A percentile compares a stretch with the other conserved stretches of the same genome.
These are phyloP conservation scores for Hippocampus barbouri DNA, from an alignment of 2,113 vertebrate genomes.

Conservation along the genomic window DNA sequence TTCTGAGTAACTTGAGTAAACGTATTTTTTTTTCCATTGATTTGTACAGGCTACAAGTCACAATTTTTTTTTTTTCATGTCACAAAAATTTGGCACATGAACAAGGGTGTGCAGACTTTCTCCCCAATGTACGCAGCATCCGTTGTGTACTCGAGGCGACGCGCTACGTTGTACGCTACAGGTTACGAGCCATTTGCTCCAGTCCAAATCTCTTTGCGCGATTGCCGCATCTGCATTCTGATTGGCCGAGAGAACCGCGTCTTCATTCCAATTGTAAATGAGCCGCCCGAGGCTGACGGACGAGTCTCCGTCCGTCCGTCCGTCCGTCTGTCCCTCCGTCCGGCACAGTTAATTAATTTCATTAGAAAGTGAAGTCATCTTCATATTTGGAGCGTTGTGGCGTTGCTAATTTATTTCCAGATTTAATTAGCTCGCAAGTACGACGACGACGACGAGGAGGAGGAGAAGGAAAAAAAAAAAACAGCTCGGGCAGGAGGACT, in stretches of 20 bases:
- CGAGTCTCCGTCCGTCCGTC: slow-evolving; percentile 88
- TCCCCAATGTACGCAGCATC: neutral
- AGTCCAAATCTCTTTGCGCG: slow-evolving; percentile 60
- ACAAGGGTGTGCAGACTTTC: neutral
- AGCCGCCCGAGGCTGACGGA: slow-evolving; percentile 84
- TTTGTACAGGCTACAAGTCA: too few relatives aligned
- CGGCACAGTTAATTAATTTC: slow-evolving; percentile 99
- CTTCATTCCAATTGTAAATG: slow-evolving; percentile 99
- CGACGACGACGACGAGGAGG: neutral
- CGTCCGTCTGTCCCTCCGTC: slow-evolving; percentile 95
- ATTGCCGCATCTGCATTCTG: slow-evolving; percentile 88
- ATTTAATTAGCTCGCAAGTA: slow-evolving; percentile 96
- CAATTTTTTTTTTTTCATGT: too few relatives aligned
- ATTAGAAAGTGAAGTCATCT: slow-evolving; percentile 99
- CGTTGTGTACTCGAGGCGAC: neutral
- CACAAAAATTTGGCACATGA: slow-evolving; percentile 22
- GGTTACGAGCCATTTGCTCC: slow-evolving; percentile 6
- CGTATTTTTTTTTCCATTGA: too few relatives aligned
- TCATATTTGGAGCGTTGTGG: slow-evolving; percentile 99
- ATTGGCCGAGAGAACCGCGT: slow-evolving; percentile 93
- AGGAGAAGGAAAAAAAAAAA: slow-evolving; percentile 83
- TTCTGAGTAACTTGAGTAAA: too few relatives aligned
- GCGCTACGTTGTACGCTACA: neutral
- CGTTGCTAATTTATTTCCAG: slow-evolving; percentile 99
- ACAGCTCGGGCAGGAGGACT: slow-evolving; percentile 99